Evolutionary conservation across 2,113 vertebrate genomes (phyloP), one percentile per base, ranked within the genome.

Genomic region (Xerus inauris): DNA sequence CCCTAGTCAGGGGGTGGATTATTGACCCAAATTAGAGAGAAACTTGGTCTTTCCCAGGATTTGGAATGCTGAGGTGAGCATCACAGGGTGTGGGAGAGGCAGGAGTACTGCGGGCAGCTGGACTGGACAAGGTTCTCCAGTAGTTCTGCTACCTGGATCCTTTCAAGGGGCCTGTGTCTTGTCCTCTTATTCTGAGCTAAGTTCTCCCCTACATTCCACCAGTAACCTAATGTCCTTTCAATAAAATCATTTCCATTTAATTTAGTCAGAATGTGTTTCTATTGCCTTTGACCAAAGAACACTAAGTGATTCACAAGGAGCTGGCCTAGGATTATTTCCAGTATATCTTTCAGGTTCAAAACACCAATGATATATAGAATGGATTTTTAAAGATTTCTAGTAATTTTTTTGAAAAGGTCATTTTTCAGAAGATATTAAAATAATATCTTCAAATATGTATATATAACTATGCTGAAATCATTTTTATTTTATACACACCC

Each of bases 381-480:
- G 32, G 64, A 80, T 81, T 62, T 83, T 94, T 54, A 51, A 3
- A 87, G 83, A 95, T 77, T 59, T 91, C 35, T 51, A 80, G 64
- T 65, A 71, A 32, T 83, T 91, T 93, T 96, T 94, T 19, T 4
- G 59, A 94, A 96, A 72, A 62, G 62, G 73, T 22, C 24, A 51
- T 10, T 26, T 47, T 94, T 83, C 38, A 45, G 79, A 83, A 72
- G 49, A 83, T 45, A 64, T 89, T 92, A 54, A 35, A 84, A 57
- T 73, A 75, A 49, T 62, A 9, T 94, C 76, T 87, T 94, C 92
- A 69, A 79, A 42, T 81, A 81, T 84, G 38, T 40, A 73, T 73
- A 30, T n/a, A 6, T 81, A 73, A 26, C 28, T 51, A 83, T 79
- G 17, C 28, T 38, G 30, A 16, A 19, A 77, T 57, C 51, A 30